These are phyloP conservation scores for Chinchilla lanigera DNA, from an alignment of 2,113 vertebrate genomes.

Conservation along the genomic window DNA sequence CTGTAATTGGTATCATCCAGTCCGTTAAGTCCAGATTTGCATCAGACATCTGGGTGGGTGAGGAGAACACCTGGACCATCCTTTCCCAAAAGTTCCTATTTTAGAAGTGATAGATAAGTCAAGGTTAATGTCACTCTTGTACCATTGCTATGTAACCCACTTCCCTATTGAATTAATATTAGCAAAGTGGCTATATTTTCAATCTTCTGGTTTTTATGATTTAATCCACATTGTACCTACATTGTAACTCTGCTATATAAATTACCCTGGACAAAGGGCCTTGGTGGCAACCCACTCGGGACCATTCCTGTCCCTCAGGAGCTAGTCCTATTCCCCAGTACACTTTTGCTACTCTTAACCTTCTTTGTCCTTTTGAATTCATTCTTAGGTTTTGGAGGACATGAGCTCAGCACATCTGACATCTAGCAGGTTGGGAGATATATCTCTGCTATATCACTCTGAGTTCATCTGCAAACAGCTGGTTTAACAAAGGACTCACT, in stretches of 20 bases:
- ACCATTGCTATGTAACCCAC: background rate
- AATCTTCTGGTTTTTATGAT: background rate
- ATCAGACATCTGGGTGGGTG: background rate
- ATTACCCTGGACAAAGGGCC: background rate
- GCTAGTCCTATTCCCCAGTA: background rate
- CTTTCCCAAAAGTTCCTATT: background rate
- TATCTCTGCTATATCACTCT: background rate
- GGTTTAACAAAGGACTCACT: background rate
- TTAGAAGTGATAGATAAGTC: background rate
- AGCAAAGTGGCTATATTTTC: background rate
- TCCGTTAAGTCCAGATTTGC: background rate
- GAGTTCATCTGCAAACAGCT: background rate
- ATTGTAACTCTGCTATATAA: background rate
- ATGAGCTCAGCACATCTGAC: background rate
- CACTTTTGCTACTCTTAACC: background rate
- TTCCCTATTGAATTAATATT: background rate
- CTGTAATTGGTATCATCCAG: background rate
- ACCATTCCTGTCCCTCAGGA: background rate
- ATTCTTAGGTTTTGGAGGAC: background rate
- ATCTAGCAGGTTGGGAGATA: background rate
- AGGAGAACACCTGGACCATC: background rate
- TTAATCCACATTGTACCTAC: background rate
- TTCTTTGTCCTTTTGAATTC: background rate
- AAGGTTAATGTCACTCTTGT: background rate
- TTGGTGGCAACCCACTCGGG: background rate